A percentile compares a stretch with the other conserved stretches of the same genome.
These are phyloP conservation scores for Lymantria dispar DNA, from an alignment of 2,888 invertebrate genomes.

Conservation along the genomic window DNA sequence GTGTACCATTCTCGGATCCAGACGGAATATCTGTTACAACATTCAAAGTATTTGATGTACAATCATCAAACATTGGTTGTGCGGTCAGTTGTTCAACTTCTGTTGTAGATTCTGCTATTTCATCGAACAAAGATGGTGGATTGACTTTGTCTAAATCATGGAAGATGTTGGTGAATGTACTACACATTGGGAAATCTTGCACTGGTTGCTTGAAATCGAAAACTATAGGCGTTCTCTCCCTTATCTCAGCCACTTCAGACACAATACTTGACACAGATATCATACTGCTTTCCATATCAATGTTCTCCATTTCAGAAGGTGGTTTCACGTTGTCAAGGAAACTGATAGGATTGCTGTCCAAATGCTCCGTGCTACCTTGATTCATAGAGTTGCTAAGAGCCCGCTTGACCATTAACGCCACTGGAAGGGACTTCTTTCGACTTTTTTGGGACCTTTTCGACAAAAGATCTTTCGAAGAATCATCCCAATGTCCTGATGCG, in stretches of 20 bases:
- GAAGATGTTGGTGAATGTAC: conserved; percentile 65
- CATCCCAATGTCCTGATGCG: conserved; percentile 78
- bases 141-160: conserved; percentile 87
- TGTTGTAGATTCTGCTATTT: conserved; percentile 84
- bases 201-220: conserved; percentile 83
- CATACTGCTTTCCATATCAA: conserved; percentile 92
- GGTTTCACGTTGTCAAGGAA: conserved; percentile 92
- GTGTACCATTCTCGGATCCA: conserved; percentile 82
- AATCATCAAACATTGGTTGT: conserved; percentile 84
- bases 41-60: conserved; percentile 80
- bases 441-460: conserved; percentile 66
- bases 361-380: conserved; percentile 84
- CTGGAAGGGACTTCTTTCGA: conserved; percentile 87
- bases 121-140: conserved; percentile 88
- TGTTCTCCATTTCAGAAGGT: conserved; percentile 90
- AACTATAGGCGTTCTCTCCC: conserved; percentile 69
- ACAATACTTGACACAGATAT: conserved; percentile 92
- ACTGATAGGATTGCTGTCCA: conserved; percentile 82
- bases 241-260: conserved; percentile 87
- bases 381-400: conserved; percentile 84
- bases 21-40: conserved; percentile 81
- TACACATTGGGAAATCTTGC: conserved; percentile 72
- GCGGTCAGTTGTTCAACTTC: conserved; percentile 75
- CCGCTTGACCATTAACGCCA: conserved; percentile 86
- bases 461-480: conserved; percentile 40